Percentiles rank a stretch among this genome's conserved stretches.
Conservation (phyloP, 2,797 vertebrate species). For the Tenualosa thibaudeaui region DNA sequence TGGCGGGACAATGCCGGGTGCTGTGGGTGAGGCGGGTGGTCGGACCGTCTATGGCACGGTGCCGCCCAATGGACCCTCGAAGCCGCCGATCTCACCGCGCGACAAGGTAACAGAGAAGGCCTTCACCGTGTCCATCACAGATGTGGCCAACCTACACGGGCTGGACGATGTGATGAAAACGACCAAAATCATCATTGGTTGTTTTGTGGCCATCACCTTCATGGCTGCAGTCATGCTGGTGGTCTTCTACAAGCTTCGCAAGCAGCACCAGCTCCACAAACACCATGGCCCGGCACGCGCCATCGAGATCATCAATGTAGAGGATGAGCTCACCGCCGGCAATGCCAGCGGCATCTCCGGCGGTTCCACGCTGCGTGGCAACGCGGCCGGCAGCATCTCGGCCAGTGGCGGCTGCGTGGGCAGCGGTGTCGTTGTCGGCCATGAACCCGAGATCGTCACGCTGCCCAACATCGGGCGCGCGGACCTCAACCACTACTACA, state of each 20-base stretch:
- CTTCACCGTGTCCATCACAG: slow-evolving; percentile 86
- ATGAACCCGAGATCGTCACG: slow-evolving; percentile 81
- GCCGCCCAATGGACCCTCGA: slow-evolving; percentile 71
- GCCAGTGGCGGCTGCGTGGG: slow-evolving; percentile 76
- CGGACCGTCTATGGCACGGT: slow-evolving; percentile 55
- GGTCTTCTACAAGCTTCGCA: slow-evolving; percentile 93
- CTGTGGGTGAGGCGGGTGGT: background rate
- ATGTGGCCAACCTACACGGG: slow-evolving; percentile 85
- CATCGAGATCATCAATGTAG: slow-evolving; percentile 94
- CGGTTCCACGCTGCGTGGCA: slow-evolving; percentile 73
- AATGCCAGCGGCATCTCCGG: slow-evolving; percentile 74
- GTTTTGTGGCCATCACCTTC: slow-evolving; percentile 94
- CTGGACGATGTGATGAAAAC: slow-evolving; percentile 95
- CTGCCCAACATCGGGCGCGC: slow-evolving; percentile 85
- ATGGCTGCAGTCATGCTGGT: slow-evolving; percentile 96
- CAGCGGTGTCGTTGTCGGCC: slow-evolving; percentile 67
- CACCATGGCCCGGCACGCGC: slow-evolving; percentile 90
- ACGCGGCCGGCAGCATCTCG: slow-evolving; percentile 63
- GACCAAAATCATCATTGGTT: slow-evolving; percentile 96
- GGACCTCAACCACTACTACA: slow-evolving; percentile 91
- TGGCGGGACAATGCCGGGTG: slow-evolving; percentile 60
- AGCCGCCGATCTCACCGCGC: slow-evolving; percentile 81
- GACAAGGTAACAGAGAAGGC: slow-evolving; percentile 73
- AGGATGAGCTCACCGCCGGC: slow-evolving; percentile 87
- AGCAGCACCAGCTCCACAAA: slow-evolving; percentile 94